Conservation (phyloP, 1,140 invertebrate genomes). For the Apis florea region DNA sequence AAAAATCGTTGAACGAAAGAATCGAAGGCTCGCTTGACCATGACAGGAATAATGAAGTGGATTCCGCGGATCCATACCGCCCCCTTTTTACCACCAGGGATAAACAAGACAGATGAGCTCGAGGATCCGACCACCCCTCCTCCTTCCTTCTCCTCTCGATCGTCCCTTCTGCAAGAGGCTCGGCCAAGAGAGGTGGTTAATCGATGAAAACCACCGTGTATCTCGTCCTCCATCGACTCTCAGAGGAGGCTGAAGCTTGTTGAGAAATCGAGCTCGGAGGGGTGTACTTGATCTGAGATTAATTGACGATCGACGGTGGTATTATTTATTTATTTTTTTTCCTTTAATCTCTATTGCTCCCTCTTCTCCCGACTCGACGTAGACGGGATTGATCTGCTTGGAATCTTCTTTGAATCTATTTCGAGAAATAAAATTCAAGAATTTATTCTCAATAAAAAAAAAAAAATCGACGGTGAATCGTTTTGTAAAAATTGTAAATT, state of each 20-base stretch:
- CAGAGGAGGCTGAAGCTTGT: not conserved
- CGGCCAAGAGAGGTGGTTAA: not conserved
- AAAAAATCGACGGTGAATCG: too few species aligned
- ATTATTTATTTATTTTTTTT: not conserved
- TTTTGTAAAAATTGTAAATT: too few species aligned
- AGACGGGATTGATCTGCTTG: too few species aligned
- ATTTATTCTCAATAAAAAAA: too few species aligned
- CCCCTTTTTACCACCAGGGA: not conserved
- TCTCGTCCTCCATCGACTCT: not conserved
- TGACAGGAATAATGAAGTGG: slow-evolving; percentile 2
- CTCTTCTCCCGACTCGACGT: too few species aligned
- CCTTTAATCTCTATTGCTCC: not conserved
- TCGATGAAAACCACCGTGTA: not conserved
- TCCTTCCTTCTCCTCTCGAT: not conserved
- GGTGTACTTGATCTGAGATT: not conserved
- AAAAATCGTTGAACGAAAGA: not conserved
- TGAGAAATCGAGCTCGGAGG: not conserved
- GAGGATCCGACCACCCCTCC: not conserved
- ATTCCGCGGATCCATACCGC: not conserved
- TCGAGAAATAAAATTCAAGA: too few species aligned
- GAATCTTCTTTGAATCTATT: too few species aligned
- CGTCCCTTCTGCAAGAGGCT: not conserved
- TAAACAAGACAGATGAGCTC: slow-evolving; percentile 2
- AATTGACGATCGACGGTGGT: not conserved
- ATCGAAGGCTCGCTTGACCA: not conserved